Base-by-base conservation (phyloP, 2,113 vertebrate species). In the Anguilla rostrata region DNA sequence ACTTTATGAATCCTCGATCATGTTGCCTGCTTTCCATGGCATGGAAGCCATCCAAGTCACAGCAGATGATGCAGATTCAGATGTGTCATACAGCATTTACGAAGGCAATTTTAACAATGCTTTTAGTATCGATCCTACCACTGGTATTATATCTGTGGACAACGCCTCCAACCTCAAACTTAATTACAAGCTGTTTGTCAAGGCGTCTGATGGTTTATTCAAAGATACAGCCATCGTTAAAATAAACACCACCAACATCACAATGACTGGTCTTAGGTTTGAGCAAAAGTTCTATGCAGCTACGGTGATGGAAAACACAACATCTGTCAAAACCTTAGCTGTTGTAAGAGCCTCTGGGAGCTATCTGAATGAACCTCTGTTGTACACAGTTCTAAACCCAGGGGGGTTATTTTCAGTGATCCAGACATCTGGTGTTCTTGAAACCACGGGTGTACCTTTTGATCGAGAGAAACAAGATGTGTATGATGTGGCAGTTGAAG, bases 281-380 rank as follows among this genome's bases (percentile, higher is more conserved):
- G 94, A 96, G 88, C 94, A 93, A 56, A 92, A 91, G 0, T 0
- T 92, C 5, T 97, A 98, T 79, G 93, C 90, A 20, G 92, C 92
- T 16, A 95, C 91, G 0, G 94, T 99, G 41, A 83, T 82, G 29
- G 98, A 99, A 93, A 98, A 98, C 86, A 90, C 92, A 0, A 93
- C 92, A 3, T 92, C 92, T 3, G 90, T 94, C 34, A 94, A 96
- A 92, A 95, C 92, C 14, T 91, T 99, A 86, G 89, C 88, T 0
- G 94, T 96, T 11, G 92, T 99, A 75, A 96, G 95, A 39, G 95
- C 95, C 18, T 94, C 63, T n/a, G 97, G 97, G 0, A 94, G 92
- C 88, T 95, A 94, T 84, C 91, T 97, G 56, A 99, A 98, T 18
- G 98, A 99, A 78, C 98, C 97, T 14, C 90, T 99, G 81, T 89